Base-by-base conservation (phyloP, 2,797 vertebrate genomes). In the Enteromius viviparus region DNA sequence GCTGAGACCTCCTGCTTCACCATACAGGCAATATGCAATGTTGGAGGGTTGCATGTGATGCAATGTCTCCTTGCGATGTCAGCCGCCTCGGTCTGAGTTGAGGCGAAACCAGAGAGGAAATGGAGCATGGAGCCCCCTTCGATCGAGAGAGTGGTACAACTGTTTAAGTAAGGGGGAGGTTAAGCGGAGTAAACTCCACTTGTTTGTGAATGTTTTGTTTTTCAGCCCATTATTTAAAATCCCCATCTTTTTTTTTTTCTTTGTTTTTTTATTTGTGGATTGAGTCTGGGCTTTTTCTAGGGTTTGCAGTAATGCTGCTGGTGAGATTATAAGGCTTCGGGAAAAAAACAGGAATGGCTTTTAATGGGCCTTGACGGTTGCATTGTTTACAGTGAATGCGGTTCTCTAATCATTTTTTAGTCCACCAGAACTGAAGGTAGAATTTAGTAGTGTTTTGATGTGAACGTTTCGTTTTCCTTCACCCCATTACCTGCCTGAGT, bases 261-360 rank as follows among this genome's bases (percentile, higher is more conserved):
- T 87, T 78, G 26, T 82, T 83, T 74, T 92, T 90, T 91, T 85
- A 81, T 81, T 89, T 88, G 87, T 92, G 91, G 90, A 92, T 90
- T 84, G 90, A 92, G 91, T 94, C 92, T 89, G 92, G 94, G 93
- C 89, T 94, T 95, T 93, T 93, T 91, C 93, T 94, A 93, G 93
- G 93, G 91, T 92, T 92, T 90, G 66, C 69, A 76, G 23, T 66
- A 81, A 88, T 65, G 88, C 40, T 85, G 69, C 85, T 86, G 87
- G 83, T 83, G 51, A 85, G 49, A 79, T 83, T 42, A 77, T 66
- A 58, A 45, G 66, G 80, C 68, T 78, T 86, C 32, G 66, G 34
- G 78, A 76, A 42, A 23, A 47, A 84, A 71, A 84, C 82, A 60
- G 66, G 53, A 76, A 74, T 79, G 70, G 60, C 75, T 85, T 83